phyloP scores from a whole-genome alignment of 2,888 invertebrate species.

The Diogma glabrata region DNA sequence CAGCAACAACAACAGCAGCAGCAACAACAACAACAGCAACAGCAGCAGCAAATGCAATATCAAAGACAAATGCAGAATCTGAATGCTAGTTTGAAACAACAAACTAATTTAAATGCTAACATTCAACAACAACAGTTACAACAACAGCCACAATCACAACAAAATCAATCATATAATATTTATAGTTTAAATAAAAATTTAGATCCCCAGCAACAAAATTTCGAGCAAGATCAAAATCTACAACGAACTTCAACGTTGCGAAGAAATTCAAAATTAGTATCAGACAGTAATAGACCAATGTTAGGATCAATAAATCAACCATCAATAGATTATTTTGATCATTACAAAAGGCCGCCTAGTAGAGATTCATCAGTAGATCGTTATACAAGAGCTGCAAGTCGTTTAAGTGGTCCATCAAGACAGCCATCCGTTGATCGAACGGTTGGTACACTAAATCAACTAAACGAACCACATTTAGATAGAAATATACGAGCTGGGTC shows the following conservation, averaged over 20 bases:
- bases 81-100: constrained; percentile 23
- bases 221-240: constrained; percentile 19
- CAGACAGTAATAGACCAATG: constrained; percentile 40
- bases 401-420: constrained; percentile 51
- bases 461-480: constrained; percentile 27
- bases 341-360: constrained; percentile 85
- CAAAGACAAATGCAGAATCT: constrained; percentile 22
- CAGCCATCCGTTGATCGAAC: constrained; percentile 68
- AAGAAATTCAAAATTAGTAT: constrained; percentile 41
- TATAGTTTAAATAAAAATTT: constrained; percentile 7
- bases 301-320: constrained; percentile 41
- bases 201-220: constrained; percentile 20
- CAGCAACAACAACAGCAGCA: constrained; percentile 23
- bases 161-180: constrained; percentile 14
- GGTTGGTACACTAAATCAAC: constrained; percentile 17
- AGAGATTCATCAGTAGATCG: constrained; percentile 77
- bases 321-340: constrained; percentile 85
- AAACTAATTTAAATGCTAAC: constrained; percentile 24
- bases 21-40: constrained; percentile 20
- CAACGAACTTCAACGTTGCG: constrained; percentile 32
- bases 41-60: constrained; percentile 23
- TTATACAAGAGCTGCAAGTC: constrained; percentile 57
- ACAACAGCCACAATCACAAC: neutral
- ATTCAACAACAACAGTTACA: constrained; percentile 24
- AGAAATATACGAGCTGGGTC: constrained; percentile 45